Conservation (phyloP, 2,797 vertebrate species). For the Sebastes trivittatus region DNA sequence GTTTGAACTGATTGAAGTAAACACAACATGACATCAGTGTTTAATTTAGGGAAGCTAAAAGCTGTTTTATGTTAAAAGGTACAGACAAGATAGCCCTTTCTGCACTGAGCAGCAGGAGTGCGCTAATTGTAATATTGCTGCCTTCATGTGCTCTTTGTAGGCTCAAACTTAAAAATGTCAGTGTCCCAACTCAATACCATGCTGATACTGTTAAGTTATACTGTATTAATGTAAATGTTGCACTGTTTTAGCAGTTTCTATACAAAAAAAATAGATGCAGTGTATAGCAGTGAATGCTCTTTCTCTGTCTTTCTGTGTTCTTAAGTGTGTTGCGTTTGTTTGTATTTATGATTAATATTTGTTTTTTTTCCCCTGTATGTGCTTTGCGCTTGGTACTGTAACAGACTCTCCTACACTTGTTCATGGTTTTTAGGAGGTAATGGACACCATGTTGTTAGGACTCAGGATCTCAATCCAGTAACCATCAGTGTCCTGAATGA, state of each 20-base stretch:
- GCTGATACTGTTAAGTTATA: background rate
- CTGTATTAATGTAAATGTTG: background rate
- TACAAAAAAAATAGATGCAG: no score
- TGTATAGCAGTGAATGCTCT: no score
- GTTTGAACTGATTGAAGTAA: background rate
- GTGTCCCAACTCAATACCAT: background rate
- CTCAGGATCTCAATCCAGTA: slow-evolving; percentile 99
- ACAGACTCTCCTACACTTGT: no score
- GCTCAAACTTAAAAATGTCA: background rate
- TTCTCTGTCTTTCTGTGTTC: no score
- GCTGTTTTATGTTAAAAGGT: background rate
- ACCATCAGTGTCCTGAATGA: slow-evolving; percentile 98
- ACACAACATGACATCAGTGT: background rate
- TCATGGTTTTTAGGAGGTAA: slow-evolving; percentile 78
- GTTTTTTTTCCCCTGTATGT: no score
- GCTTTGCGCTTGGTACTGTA: no score
- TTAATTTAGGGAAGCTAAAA: background rate
- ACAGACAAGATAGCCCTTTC: slow-evolving; percentile 21
- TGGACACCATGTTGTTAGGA: slow-evolving; percentile 90
- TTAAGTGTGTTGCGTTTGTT: no score
- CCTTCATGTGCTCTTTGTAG: slow-evolving; percentile 30
- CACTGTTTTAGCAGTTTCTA: no score
- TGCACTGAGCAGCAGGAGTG: slow-evolving; percentile 82
- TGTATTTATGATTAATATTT: no score
- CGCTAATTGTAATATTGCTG: slow-evolving; percentile 71